Percentiles rank a stretch among this genome's conserved stretches.
phyloP scores from a whole-genome alignment of 2,113 vertebrate genomes.

The Pseudorasbora parva region DNA sequence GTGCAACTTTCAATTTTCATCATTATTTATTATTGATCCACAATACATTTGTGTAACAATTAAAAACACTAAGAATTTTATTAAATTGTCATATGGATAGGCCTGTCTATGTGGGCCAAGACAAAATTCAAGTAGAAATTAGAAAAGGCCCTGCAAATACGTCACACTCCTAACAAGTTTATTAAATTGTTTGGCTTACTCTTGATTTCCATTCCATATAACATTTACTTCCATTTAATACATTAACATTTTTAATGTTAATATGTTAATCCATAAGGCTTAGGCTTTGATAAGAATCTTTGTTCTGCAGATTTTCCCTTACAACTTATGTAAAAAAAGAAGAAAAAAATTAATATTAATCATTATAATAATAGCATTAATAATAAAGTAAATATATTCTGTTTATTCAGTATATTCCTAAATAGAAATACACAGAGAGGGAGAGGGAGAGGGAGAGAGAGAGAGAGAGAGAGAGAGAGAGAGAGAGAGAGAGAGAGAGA shows the following conservation, averaged over 20 bases:
- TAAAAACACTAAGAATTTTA: background rate
- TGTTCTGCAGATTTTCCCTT: background rate
- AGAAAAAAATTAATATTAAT: too few relatives aligned
- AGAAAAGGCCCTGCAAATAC: background rate
- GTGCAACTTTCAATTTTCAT: background rate
- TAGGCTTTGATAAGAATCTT: too few relatives aligned
- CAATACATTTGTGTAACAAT: background rate
- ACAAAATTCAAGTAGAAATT: background rate
- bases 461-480: too few relatives aligned
- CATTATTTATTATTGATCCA: background rate
- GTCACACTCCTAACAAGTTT: background rate
- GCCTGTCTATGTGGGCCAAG: background rate
- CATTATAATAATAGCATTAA: too few relatives aligned
- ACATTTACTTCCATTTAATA: slow-evolving; percentile 9
- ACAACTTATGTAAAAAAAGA: background rate
- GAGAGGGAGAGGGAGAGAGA: too few relatives aligned
- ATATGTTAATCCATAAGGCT: background rate
- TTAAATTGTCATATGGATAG: background rate
- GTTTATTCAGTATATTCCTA: background rate
- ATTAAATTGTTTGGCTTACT: background rate
- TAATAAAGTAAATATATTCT: too few relatives aligned
- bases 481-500: too few relatives aligned
- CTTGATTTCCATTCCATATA: slow-evolving; percentile 9
- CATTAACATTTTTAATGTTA: slow-evolving; percentile 11
- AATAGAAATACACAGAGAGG: background rate